A percentile compares a stretch with the other conserved stretches of the same genome.
These are phyloP conservation scores for Isurus oxyrinchus DNA, from an alignment of 2,113 vertebrate genomes.

Conservation along the genomic window DNA sequence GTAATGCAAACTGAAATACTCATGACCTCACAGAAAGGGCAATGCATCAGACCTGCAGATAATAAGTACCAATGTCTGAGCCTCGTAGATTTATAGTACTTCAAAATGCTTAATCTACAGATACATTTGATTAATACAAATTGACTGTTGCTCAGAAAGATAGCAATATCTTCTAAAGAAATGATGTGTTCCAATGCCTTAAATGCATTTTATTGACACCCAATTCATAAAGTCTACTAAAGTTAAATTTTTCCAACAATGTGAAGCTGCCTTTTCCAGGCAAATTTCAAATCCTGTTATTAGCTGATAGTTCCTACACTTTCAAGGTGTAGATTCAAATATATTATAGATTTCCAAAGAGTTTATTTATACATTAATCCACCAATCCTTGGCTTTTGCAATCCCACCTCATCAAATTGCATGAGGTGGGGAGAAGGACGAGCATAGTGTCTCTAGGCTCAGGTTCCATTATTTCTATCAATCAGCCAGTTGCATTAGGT, in stretches of 20 bases:
- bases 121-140: not conserved
- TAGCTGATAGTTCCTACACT: not conserved
- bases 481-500: not conserved
- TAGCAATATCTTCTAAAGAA: not conserved
- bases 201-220: not conserved
- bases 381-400: not conserved
- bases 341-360: not conserved
- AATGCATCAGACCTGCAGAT: not conserved
- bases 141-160: not conserved
- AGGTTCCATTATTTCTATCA: not conserved
- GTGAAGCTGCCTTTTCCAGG: not conserved
- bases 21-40: not conserved
- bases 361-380: not conserved
- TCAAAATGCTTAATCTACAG: not conserved
- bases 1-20: not conserved
- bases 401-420: not conserved
- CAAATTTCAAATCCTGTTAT: slow-evolving; percentile 14
- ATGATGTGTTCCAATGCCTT: not conserved
- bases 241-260: not conserved
- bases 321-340: not conserved
- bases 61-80: not conserved
- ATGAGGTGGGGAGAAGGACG: not conserved
- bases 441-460: not conserved
- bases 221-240: not conserved
- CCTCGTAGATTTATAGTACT: not conserved